Base-by-base conservation (phyloP, 2,113 vertebrate species). In the Centropus bengalensis region DNA sequence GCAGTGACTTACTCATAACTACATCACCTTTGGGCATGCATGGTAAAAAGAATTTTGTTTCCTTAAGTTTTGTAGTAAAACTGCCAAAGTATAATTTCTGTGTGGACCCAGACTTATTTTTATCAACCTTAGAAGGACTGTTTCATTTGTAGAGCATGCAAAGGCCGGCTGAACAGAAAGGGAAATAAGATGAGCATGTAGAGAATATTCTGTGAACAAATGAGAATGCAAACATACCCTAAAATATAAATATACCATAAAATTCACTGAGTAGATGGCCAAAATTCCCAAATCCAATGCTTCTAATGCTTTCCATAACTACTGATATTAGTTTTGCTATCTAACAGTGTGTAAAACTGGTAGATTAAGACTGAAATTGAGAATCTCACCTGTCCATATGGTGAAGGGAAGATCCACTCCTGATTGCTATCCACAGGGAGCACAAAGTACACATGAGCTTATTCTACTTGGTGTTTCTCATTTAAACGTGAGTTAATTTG, bases 361-460 rank as follows among this genome's bases (percentile, higher is more conserved):
- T 16, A 33, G 27, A 20, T 58, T 59, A 56, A 47, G 62, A 64
- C 23, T 21, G 40, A 81, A 51, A 32, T 10, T 40, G 62, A 56
- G 33, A 58, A 47, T 73, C 83, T 18, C 52, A n/a, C 3, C 42
- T 22, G 82, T 85, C 54, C 16, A 4, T 3, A 0, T 13, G 36
- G 5, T 0, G 0, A 55, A 38, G 14, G 42, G 33, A 86, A 54
- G 21, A n/a, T n/a, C 38, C 42, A 1, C 20, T 74, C 75, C 59
- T 12, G 45, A 12, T 23, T 1, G 5, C 45, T 5, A 51, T 69
- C 68, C 6, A 0, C 0, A 1, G 62, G 54, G 27, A 81, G 28
- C 69, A 49, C 52, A 11, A 28, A 66, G 26, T 12, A 10, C 28
- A 82, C 1, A 0, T 52, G 66, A 45, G 24, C 54, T 73, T 32